Evolutionary conservation across 2,888 invertebrate species (phyloP), one percentile per base, ranked within the genome.

Genomic region (Melipona bicolor): DNA sequence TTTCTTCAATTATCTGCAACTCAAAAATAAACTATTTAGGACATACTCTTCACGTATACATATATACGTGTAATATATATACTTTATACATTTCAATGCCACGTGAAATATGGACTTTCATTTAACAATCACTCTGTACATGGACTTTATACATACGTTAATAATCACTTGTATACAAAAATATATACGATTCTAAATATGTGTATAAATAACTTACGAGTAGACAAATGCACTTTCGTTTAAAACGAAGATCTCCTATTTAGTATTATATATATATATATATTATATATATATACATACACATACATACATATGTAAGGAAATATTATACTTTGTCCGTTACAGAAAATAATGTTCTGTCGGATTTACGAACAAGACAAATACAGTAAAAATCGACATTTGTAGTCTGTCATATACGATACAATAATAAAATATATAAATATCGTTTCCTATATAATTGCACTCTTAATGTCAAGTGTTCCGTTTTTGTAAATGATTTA

Each of bases 371-470:
- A 24, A 24, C n/a, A 27, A 32, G 27, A 43, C 36, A 72, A 24
- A 32, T 56, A 54, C 1, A 56, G 21, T 21, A 19, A 75, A 43
- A 65, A n/a, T 64, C 59, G 21, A 56, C 24, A 54, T 69, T 67
- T 84, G 84, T 84, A 84, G 77, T 62, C 69, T 54, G 27, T 50
- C 24, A 19, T 67, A 72, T 67, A 36, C 1, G 24, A 52, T 73
- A 67, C 36, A 72, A 67, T 50, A 76, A 75, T 84, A 84, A 84
- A 80, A 71, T 64, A 69, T 69, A 36, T 36, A 36, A 36, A 36
- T 36, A 68, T 59, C 49, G 27, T 85, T 84, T 80, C 61, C 65
- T 70, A 36, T 9, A 9, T 36, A 75, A 79, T 80, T 73, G 50
- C 43, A 75, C 49, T 43, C 74, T 36, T 54, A 24, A 49, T n/a